A percentile compares a stretch with the other conserved stretches of the same genome.
These are phyloP conservation scores for Chrysocyon brachyurus DNA, from an alignment of 2,797 vertebrate genomes.

Conservation along the genomic window DNA sequence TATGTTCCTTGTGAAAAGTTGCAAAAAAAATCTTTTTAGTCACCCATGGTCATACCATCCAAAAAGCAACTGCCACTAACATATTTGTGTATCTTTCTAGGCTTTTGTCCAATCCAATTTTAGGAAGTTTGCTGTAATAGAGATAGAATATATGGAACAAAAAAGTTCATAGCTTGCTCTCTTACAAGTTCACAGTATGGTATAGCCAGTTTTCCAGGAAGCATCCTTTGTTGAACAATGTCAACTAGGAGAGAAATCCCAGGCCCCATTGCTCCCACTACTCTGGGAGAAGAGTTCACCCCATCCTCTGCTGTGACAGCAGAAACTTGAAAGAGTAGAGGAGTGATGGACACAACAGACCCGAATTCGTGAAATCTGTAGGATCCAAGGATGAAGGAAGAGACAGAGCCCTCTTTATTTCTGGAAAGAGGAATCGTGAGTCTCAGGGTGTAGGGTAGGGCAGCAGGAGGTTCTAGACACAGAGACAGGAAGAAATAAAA, in stretches of 20 bases:
- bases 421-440: not conserved
- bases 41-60: not conserved
- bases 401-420: not conserved
- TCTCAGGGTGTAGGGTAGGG: not conserved
- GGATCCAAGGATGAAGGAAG: not conserved
- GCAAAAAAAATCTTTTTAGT: not conserved
- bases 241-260: not conserved
- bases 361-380: not conserved
- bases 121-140: slow-evolving; percentile 17
- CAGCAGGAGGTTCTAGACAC: not conserved
- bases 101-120: not conserved
- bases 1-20: slow-evolving; percentile 38
- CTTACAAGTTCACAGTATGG: not conserved
- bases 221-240: not conserved
- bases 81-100: slow-evolving; percentile 16
- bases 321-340: not conserved
- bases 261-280: not conserved
- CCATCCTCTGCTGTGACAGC: not conserved
- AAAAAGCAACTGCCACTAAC: not conserved
- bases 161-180: slow-evolving; percentile 30
- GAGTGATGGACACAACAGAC: not conserved
- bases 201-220: not conserved
- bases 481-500: slow-evolving; percentile 5
- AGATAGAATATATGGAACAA: slow-evolving; percentile 24
- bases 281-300: not conserved